These are phyloP conservation scores for Psephotus haematonotus DNA, from an alignment of 2,113 vertebrate genomes.

Conservation along the genomic window DNA sequence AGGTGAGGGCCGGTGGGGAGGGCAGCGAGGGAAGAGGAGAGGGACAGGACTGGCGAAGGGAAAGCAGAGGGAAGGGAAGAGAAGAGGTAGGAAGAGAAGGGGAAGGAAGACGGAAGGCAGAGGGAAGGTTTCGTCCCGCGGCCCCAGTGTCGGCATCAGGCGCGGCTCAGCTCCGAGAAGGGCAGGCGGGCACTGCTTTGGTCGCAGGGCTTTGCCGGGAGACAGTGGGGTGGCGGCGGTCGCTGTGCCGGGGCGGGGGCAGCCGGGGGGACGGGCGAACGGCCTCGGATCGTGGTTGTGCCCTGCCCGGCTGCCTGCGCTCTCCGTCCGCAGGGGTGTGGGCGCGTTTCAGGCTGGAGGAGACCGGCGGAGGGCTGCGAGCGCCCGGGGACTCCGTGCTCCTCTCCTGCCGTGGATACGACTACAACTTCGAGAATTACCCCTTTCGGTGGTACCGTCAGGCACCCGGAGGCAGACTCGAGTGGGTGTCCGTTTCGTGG, in stretches of 20 bases:
- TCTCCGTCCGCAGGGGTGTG: background rate
- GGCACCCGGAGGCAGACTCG: rapidly evolving
- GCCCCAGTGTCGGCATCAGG: background rate
- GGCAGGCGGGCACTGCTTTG: background rate
- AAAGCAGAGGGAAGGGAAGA: background rate
- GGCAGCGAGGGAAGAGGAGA: background rate
- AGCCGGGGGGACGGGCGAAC: too few relatives aligned
- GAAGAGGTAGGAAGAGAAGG: background rate
- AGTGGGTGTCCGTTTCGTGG: background rate
- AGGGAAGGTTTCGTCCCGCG: background rate
- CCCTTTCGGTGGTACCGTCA: background rate
- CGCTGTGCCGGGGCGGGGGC: background rate
- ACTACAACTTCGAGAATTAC: rapidly evolving
- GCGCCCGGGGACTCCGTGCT: background rate
- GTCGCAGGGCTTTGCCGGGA: background rate
- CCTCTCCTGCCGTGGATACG: background rate
- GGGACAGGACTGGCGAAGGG: background rate
- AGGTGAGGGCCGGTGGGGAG: background rate
- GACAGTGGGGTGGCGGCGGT: too few relatives aligned
- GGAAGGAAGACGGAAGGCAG: background rate
- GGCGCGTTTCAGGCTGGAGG: background rate
- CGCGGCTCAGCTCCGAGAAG: background rate
- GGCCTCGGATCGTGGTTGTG: too few relatives aligned
- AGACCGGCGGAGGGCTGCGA: background rate
- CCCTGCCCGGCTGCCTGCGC: background rate